Evolutionary conservation across 1,140 invertebrate species (phyloP).

Genomic region (Hormaphis cornu): DNA sequence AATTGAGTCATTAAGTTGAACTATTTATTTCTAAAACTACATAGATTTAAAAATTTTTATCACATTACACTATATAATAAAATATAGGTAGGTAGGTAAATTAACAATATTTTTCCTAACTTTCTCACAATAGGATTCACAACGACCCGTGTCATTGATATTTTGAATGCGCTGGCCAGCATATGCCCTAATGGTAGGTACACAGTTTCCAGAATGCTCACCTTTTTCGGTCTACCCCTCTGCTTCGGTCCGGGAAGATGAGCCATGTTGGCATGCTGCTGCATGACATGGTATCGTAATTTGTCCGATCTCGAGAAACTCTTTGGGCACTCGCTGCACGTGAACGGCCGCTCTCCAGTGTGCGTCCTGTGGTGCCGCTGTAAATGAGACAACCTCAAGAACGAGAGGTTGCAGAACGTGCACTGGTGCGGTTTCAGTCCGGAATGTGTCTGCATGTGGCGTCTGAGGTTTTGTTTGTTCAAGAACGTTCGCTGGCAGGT

Average conservation of each 20-base stretch:
- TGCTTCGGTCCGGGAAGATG: slow-evolving; percentile 25
- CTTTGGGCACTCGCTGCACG: slow-evolving; percentile 38
- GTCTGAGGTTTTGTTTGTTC: slow-evolving; percentile 38
- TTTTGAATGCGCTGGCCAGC: too few species aligned
- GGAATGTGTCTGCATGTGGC: slow-evolving; percentile 42
- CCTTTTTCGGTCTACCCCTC: slow-evolving; percentile 37
- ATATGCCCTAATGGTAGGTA: too few species aligned
- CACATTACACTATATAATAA: too few species aligned
- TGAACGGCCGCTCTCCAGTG: slow-evolving; percentile 42
- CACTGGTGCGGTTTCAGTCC: slow-evolving; percentile 43
- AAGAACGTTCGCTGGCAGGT: slow-evolving; percentile 37
- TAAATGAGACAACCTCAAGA: slow-evolving; percentile 43
- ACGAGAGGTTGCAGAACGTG: slow-evolving; percentile 43
- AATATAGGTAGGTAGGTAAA: too few species aligned
- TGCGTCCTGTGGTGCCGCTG: slow-evolving; percentile 45
- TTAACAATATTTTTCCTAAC: too few species aligned
- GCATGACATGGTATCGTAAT: slow-evolving; percentile 38
- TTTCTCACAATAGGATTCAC: too few species aligned
- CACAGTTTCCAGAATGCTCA: slow-evolving; percentile 29
- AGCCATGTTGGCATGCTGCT: slow-evolving; percentile 35
- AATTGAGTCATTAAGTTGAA: too few species aligned
- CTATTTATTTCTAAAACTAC: too few species aligned
- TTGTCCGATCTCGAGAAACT: slow-evolving; percentile 39
- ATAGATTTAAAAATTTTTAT: too few species aligned
- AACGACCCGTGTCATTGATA: neutral